A percentile compares a stretch with the other conserved stretches of the same genome.
These are phyloP conservation scores for Ptilodon capucinus DNA, from an alignment of 2,888 invertebrate genomes.

Conservation along the genomic window DNA sequence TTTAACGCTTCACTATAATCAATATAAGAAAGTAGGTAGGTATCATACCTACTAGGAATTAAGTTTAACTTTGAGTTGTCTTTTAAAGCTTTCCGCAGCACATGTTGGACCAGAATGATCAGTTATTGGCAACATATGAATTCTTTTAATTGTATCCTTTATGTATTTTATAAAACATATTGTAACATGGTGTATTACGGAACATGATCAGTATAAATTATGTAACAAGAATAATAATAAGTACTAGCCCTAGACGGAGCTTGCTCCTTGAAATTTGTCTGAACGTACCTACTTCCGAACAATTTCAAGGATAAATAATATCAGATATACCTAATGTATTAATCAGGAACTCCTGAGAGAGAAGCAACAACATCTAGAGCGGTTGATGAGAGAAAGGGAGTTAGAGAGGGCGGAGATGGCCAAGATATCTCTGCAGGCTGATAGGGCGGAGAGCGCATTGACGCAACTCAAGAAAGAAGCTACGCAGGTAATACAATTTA, in stretches of 20 bases:
- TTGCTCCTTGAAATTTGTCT: too few species aligned
- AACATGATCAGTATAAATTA: constrained; percentile 6
- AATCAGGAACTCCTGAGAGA: constrained; percentile 93
- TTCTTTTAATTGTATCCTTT: neutral
- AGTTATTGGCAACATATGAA: too few species aligned
- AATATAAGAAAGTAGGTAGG: too few species aligned
- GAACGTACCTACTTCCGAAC: neutral
- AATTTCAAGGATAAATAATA: neutral
- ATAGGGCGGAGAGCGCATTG: constrained; percentile 87
- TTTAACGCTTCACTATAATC: too few species aligned
- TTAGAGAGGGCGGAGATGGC: constrained; percentile 94
- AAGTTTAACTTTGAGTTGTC: too few species aligned
- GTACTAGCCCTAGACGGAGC: too few species aligned
- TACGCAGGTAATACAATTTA: constrained; percentile 80
- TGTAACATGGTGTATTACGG: constrained; percentile 2
- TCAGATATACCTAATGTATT: neutral
- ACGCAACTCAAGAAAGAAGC: constrained; percentile 84
- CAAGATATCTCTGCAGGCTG: constrained; percentile 90
- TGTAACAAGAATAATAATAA: neutral
- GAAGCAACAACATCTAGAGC: constrained; percentile 97
- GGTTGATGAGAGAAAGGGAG: constrained; percentile 94
- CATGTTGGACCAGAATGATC: too few species aligned
- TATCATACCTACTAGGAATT: too few species aligned
- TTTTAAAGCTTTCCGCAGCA: too few species aligned
- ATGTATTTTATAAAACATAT: neutral